phyloP scores from a whole-genome alignment of 2,888 invertebrate genomes.

The Hypomecis punctinalis region DNA sequence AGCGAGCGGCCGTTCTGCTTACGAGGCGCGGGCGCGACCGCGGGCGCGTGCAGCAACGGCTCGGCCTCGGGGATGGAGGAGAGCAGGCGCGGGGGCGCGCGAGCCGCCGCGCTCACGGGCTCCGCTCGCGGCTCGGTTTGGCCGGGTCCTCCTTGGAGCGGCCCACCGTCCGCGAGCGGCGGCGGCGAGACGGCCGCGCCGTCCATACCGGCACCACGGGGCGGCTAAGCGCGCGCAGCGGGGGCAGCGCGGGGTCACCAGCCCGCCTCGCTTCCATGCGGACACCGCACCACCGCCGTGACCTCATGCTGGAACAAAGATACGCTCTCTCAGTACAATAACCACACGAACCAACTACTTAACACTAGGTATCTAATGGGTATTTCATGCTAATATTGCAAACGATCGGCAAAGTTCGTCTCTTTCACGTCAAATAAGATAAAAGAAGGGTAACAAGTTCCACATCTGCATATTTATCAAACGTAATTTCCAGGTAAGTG shows the following conservation, averaged over 20 bases:
- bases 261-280: constrained; percentile 81
- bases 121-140: constrained; percentile 66
- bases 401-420: no score
- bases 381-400: not conserved
- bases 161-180: constrained; percentile 72
- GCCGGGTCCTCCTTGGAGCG: constrained; percentile 80
- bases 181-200: constrained; percentile 75
- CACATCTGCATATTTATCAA: no score
- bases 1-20: constrained; percentile 71
- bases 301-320: constrained; percentile 78
- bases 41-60: constrained; percentile 63
- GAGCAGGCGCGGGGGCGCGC: constrained; percentile 70
- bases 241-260: constrained; percentile 75
- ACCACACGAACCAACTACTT: constrained; percentile 24
- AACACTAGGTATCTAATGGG: not conserved
- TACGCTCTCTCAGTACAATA: no score
- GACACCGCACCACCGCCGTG: constrained; percentile 77
- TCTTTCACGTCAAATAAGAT: no score
- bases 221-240: constrained; percentile 73
- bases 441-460: no score
- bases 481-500: no score
- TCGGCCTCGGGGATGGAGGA: constrained; percentile 75
- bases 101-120: constrained; percentile 65
- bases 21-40: constrained; percentile 49
- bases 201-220: constrained; percentile 77